Evolutionary conservation across 2,797 vertebrate species (phyloP).

Genomic region (Neosilurus hyrtlii): DNA sequence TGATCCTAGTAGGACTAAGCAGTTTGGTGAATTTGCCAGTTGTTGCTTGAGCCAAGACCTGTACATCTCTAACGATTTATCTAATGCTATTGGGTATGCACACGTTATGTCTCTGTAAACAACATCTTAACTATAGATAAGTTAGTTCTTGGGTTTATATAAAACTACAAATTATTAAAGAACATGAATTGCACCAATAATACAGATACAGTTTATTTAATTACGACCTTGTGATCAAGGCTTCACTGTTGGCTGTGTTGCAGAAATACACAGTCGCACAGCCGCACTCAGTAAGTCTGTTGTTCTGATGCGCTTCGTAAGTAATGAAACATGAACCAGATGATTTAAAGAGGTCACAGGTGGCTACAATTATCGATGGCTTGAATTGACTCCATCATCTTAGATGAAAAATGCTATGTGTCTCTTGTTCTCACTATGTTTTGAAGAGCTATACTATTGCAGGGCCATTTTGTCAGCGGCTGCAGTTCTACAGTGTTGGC

Average conservation of each 20-base stretch:
- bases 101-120: background rate
- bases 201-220: background rate
- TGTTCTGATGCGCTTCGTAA: slow-evolving; percentile 29
- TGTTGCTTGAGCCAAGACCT: no score
- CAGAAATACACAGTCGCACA: slow-evolving; percentile 2
- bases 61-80: no score
- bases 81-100: background rate
- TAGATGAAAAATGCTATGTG: slow-evolving; percentile 19
- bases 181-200: background rate
- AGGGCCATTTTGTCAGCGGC: slow-evolving; percentile 24
- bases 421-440: background rate
- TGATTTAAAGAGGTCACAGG: background rate
- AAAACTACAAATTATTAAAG: background rate
- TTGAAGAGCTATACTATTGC: slow-evolving; percentile 23
- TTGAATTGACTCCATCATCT: slow-evolving; percentile 15
- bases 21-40: no score
- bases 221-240: background rate
- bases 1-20: no score
- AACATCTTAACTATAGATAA: background rate
- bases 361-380: slow-evolving; percentile 1
- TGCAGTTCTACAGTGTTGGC: slow-evolving; percentile 25
- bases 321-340: slow-evolving; percentile 39
- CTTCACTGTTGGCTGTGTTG: background rate
- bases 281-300: slow-evolving; percentile 38
- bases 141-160: background rate